Evolutionary conservation across 35 echinoderm and acorn worm genomes (phyloP), one percentile per base, ranked within the genome.

Genomic region (Heliocidaris erythrogramma): DNA sequence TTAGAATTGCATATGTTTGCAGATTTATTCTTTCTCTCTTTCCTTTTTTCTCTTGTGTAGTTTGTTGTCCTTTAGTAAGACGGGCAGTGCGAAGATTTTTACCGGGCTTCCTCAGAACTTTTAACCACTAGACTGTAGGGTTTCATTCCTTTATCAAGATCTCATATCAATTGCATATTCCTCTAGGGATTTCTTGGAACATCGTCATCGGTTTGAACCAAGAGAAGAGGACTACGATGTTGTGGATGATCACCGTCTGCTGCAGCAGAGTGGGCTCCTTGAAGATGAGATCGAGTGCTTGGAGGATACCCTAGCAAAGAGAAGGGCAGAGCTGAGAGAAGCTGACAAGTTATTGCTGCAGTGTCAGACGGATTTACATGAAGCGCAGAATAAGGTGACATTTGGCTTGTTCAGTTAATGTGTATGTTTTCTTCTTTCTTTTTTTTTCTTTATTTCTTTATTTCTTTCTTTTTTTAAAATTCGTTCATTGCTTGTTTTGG

Each of bases 261-360:
- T 96, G 48, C 48, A 94, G 8, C 49, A 95, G 85, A 91, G 86
- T 47, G 96, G 93, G 30, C 24, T 86, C 48, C 32, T 97, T 2
- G 90, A 95, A 16, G 96, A 96, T 90, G 98, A 97, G 93, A 97
- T 99, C 11, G 31, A 78, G 32, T 99, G 98, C 90, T 86, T 97
- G 35, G 98, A 97, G 91, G 90, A 97, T 18, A 99, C 98, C 2
- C 53, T 99, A 32, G 96, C 95, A 24, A 97, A 99, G 94, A 95
- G 98, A 49, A 97, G 98, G 94, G 97, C 98, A 52, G 97, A 99
- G 90, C 56, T 99, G 59, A 94, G 98, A 60, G 95, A 96, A 32
- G 98, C 97, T 32, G 98, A 99, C 85, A 95, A 87, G 56, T 85
- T 99, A 11, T 96, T 99, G 13, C 95, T 96, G 32, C 96, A 97